Evolutionary conservation across 2,113 vertebrate species (phyloP), one percentile per base, ranked within the genome.

Genomic region (Epinephelus moara): DNA sequence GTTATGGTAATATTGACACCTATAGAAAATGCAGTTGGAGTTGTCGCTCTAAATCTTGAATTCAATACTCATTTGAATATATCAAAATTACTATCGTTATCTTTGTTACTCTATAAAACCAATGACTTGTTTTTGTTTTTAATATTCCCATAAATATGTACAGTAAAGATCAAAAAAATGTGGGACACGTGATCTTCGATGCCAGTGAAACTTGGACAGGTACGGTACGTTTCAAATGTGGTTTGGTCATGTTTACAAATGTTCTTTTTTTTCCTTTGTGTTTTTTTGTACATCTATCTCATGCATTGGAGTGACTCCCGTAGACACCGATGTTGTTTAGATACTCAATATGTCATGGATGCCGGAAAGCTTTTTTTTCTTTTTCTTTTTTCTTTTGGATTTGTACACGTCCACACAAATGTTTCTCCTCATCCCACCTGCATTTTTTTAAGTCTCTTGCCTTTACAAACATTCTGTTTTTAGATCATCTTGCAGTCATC

Each of bases 71-170:
- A 63, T 91, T 85, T 81, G 81, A 88, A 91, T 92, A 93, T 94
- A 95, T 94, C 93, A 94, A 95, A 95, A 95, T 92, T 87, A 94
- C 93, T 93, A 87, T 90, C 77, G 83, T 91, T 78, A 82, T 93
- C 91, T 93, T 92, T 85, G 88, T 92, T 90, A 91, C 90, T 90
- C 91, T 95, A 95, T 91, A 95, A 95, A 95, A 94, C 90, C 83
- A 92, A 89, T 81, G 88, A 92, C 88, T 85, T 81, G 62, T 56
- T 82, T 88, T 89, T 72, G 64, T 92, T 87, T 77, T 77, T 84
- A 80, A 90, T 92, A 90, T 90, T 88, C 85, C 86, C 84, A 90
- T 94, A 92, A 91, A 91, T 96, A 95, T 95, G 81, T 95, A 95
- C 94, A 95, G 80, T 88, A 87, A 90, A 94, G 85, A 90, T 94